Percentiles rank a stretch among this genome's conserved stretches.
phyloP scores from a whole-genome alignment of 2,797 vertebrate species.

The Pangasius krempfi region DNA sequence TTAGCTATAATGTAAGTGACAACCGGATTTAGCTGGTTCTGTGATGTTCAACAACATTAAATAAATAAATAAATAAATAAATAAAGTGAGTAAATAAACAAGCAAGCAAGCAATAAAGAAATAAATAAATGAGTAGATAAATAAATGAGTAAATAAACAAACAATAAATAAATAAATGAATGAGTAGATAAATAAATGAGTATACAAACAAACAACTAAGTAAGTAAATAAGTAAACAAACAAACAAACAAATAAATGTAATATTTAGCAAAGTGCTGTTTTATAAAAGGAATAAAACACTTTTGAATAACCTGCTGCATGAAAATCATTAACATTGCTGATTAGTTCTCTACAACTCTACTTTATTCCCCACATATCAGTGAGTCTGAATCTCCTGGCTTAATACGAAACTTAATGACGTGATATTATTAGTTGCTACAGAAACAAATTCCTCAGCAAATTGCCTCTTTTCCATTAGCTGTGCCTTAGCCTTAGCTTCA shows the following conservation, averaged over 20 bases:
- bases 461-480: neutral
- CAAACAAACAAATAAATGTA: no score
- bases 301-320: neutral
- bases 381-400: neutral
- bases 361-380: neutral
- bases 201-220: neutral
- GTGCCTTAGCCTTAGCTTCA: neutral
- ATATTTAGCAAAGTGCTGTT: neutral
- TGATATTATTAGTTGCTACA: conserved; percentile 4
- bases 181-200: neutral
- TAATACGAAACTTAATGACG: conserved; percentile 9
- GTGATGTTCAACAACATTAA: neutral
- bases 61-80: neutral
- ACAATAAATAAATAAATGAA: neutral
- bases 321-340: neutral
- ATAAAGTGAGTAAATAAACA: no score
- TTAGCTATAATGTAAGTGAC: neutral
- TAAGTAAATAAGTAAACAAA: neutral
- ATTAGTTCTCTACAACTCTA: neutral
- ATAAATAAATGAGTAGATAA: no score
- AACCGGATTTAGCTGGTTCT: neutral
- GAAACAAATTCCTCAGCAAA: conserved; percentile 21
- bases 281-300: neutral
- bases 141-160: no score
- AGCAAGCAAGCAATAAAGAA: neutral